Percentiles rank a stretch among this genome's conserved stretches.
These are phyloP conservation scores for Apamea anceps DNA, from an alignment of 2,888 invertebrate genomes.

Conservation along the genomic window DNA sequence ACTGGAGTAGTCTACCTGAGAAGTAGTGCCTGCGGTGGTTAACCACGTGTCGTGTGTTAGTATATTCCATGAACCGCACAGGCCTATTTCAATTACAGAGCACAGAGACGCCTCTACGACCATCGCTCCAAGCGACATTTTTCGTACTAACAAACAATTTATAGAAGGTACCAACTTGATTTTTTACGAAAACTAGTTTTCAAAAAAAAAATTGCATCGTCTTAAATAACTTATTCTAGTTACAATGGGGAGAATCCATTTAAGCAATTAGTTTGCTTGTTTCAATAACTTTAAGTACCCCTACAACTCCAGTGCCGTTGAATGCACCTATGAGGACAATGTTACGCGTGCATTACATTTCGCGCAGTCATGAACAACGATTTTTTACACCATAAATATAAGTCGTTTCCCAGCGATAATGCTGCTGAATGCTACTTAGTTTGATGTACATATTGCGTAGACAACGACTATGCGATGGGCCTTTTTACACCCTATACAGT, in stretches of 20 bases:
- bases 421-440: not conserved
- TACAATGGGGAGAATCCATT: too few relatives aligned
- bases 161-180: not conserved
- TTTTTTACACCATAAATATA: not conserved
- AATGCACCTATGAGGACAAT: not conserved
- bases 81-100: not conserved
- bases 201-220: too few relatives aligned
- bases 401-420: not conserved
- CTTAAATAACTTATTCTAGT: too few relatives aligned
- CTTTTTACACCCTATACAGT: not conserved
- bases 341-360: not conserved
- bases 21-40: not conserved
- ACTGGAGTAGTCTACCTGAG: not conserved
- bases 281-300: not conserved
- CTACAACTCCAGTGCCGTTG: not conserved
- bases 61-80: not conserved
- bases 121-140: not conserved
- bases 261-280: too few relatives aligned
- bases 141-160: too few relatives aligned
- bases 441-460: not conserved
- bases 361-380: not conserved
- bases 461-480: too few relatives aligned
- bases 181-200: not conserved
- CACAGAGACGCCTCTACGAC: not conserved
- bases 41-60: not conserved